A percentile compares a stretch with the other conserved stretches of the same genome.
phyloP scores from a whole-genome alignment of 1,140 invertebrate genomes.

The Himalopsyche phryganea region DNA sequence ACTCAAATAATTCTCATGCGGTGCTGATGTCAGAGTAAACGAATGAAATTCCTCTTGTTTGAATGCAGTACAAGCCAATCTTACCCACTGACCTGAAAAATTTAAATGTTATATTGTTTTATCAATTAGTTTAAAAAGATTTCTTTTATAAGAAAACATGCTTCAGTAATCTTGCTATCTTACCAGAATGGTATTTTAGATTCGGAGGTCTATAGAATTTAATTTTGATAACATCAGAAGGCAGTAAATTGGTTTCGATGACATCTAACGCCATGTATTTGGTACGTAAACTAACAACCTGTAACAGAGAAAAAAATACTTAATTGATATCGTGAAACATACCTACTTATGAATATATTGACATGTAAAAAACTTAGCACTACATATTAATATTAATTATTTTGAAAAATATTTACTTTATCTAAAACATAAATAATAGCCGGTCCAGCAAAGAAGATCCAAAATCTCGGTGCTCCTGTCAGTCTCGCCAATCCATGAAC shows the following conservation, averaged over 20 bases:
- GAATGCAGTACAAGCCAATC: conserved; percentile 90
- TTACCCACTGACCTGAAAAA: conserved; percentile 81
- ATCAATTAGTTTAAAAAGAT: too few relatives aligned
- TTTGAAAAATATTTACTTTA: conserved; percentile 60
- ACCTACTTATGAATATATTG: too few relatives aligned
- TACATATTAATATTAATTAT: too few relatives aligned
- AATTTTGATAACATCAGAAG: conserved; percentile 92
- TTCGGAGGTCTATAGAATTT: conserved; percentile 93
- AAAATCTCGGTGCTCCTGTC: conserved; percentile 90
- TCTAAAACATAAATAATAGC: conserved; percentile 87
- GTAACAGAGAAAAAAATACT: conserved; percentile 34
- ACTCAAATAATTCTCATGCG: conserved; percentile 95
- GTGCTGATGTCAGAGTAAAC: conserved; percentile 96
- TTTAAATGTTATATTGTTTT: too few relatives aligned
- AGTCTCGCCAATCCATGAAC: conserved; percentile 93
- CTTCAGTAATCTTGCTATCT: too few relatives aligned
- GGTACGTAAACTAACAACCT: conserved; percentile 85
- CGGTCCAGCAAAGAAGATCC: conserved; percentile 93
- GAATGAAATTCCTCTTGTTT: conserved; percentile 93
- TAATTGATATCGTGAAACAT: too few relatives aligned
- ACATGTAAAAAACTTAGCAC: too few relatives aligned
- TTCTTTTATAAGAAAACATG: too few relatives aligned
- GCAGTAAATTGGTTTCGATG: conserved; percentile 90
- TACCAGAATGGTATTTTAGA: conserved; percentile 88
- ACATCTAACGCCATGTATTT: conserved; percentile 94